Conservation (phyloP, 2,113 vertebrate genomes). For the Stegastes partitus region DNA sequence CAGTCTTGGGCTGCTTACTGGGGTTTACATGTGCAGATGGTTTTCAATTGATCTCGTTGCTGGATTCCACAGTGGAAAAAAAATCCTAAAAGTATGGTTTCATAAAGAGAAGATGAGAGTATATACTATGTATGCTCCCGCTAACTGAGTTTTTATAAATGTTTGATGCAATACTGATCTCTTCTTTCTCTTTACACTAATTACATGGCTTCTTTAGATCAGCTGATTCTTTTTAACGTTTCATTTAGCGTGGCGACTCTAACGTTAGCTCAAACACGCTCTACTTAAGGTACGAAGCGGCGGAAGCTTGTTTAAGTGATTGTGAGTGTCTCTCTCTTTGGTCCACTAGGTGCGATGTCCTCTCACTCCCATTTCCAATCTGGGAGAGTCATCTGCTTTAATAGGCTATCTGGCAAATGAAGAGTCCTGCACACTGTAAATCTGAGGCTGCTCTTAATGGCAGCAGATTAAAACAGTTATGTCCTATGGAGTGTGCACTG, state of each 20-base stretch:
- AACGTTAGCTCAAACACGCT: constrained; percentile 5
- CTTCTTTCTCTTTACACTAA: background rate
- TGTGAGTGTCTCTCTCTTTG: constrained; percentile 41
- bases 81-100: constrained; percentile 46
- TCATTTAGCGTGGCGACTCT: background rate
- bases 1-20: constrained; percentile 19
- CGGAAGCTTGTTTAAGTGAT: constrained; percentile 34
- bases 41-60: constrained; percentile 57
- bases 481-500: constrained; percentile 83
- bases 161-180: constrained; percentile 1
- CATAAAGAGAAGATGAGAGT: constrained; percentile 6
- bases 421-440: constrained; percentile 82
- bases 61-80: constrained; percentile 34
- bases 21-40: constrained; percentile 44
- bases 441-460: constrained; percentile 82
- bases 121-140: background rate
- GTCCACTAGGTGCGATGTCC: constrained; percentile 66
- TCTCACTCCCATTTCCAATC: constrained; percentile 79
- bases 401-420: constrained; percentile 86
- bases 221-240: background rate
- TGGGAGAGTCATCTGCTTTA: constrained; percentile 83
- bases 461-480: constrained; percentile 86
- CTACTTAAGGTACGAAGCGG: constrained; percentile 4
- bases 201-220: background rate
- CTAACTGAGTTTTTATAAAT: background rate